A percentile compares a stretch with the other conserved stretches of the same genome.
Evolutionary conservation across 2,888 invertebrate species (phyloP).

Genomic region (Hemaris fuciformis): DNA sequence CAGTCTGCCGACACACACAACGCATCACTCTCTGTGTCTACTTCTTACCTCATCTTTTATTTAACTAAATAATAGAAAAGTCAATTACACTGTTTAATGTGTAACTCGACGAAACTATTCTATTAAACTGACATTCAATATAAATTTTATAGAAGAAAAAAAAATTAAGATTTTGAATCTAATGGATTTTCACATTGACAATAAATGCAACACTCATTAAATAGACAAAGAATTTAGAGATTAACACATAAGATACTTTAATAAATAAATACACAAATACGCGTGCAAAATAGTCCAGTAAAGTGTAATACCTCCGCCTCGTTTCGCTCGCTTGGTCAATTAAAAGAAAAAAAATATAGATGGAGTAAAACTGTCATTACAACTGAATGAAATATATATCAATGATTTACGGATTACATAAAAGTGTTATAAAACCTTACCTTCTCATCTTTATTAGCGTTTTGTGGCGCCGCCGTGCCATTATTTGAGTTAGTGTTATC

Average conservation of each 20-base stretch:
- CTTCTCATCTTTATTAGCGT: conserved; percentile 67
- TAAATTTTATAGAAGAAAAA: not conserved
- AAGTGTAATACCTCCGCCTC: conserved; percentile 10
- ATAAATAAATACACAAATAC: conserved; percentile 10
- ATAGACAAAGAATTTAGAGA: not conserved
- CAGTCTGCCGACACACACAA: conserved; percentile 50
- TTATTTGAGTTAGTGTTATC: conserved; percentile 67
- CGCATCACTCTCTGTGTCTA: not conserved
- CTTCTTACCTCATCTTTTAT: not conserved
- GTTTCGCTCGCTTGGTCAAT: conserved; percentile 8
- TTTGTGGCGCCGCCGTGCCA: conserved; percentile 61
- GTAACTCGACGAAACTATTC: not conserved
- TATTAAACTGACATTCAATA: not conserved
- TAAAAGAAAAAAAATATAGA: conserved; percentile 10
- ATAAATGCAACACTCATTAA: not conserved
- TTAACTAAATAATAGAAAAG: not conserved
- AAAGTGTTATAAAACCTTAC: conserved; percentile 37
- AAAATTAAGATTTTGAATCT: not conserved
- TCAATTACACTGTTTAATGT: not conserved
- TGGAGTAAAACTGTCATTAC: conserved; percentile 5
- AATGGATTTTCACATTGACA: not conserved
- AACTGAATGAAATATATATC: conserved; percentile 6
- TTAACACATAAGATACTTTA: not conserved
- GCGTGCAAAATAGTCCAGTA: conserved; percentile 9
- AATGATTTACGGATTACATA: not conserved